Evolutionary conservation across 1,140 invertebrate species (phyloP), one percentile per base, ranked within the genome.

Genomic region (Drosophila seguyi): DNA sequence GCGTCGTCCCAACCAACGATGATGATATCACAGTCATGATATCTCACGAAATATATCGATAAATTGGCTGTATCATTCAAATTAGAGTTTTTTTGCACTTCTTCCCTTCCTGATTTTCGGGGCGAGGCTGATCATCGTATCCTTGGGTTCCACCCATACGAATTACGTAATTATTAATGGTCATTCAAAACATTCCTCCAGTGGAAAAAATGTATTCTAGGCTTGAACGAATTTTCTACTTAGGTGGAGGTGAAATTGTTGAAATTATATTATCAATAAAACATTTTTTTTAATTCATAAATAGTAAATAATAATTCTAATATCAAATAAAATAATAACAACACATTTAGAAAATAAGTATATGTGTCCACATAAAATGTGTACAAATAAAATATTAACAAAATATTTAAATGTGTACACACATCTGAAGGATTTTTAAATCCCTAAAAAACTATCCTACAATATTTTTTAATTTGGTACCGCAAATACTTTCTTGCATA

Each of bases 11-110:
- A 13, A 38, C 22, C 4, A 38, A 25, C 25, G n/a, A 38, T 18
- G 31, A 39, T 61, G 16, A 61, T 61, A 58, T 63, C 25, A 63
- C 25, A n/a, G 25, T 25, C 25, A 39, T 61, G 14, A 61, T 61
- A 58, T 62, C 25, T 58, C 25, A 20, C 47, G 4, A 6, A 63
- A 41, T 14, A 18, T 58, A 41, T 63, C 36, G 53, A 41, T 59
- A 59, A n/a, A 31, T 31, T 13, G 22, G 13, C 31, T 56, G 34
- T 63, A 63, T 63, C 18, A 31, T 5, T n/a, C 22, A 13, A 18
- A 38, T 62, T 62, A 29, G 14, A 38, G 29, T 62, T 38, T 38
- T 25, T 56, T 38, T 62, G n/a, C 48, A 14, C 34, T 38, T 36
- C 20, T 22, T 20, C 14, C n/a, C 20, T 38, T 38, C 52, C 52